phyloP scores from a whole-genome alignment of 2,888 invertebrate species.

The Caprella mutica region DNA sequence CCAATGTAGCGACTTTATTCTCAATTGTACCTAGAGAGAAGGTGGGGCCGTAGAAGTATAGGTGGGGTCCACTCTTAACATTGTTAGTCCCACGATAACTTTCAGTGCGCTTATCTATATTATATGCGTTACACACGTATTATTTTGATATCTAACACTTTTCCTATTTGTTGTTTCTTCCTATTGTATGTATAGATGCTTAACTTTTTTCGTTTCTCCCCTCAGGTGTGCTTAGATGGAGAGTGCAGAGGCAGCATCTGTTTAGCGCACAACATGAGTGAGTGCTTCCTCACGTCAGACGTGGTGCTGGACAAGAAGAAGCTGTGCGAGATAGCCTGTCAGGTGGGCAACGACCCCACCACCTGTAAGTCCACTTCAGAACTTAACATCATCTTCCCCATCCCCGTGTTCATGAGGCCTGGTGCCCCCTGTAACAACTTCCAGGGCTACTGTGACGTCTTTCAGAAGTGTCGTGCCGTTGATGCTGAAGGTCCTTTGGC shows the following conservation, averaged over 20 bases:
- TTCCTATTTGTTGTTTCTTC: background rate
- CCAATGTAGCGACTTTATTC: too few species aligned
- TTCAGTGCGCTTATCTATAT: too few species aligned
- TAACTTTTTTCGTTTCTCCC: background rate
- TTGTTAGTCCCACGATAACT: too few species aligned
- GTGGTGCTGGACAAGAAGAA: constrained; percentile 65
- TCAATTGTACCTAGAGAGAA: too few species aligned
- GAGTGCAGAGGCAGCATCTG: constrained; percentile 94
- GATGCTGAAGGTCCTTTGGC: constrained; percentile 97
- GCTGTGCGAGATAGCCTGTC: constrained; percentile 94
- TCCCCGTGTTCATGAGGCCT: constrained; percentile 44
- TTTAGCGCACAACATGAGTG: constrained; percentile 81
- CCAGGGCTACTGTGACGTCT: constrained; percentile 99
- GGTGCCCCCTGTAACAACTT: constrained; percentile 99
- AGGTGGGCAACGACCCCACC: constrained; percentile 60
- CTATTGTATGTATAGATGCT: background rate
- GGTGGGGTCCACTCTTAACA: too few species aligned
- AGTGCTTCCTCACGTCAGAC: constrained; percentile 82
- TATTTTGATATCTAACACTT: background rate
- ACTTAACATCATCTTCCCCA: constrained; percentile 44
- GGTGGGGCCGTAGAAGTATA: too few species aligned
- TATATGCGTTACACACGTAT: too few species aligned
- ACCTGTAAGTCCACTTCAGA: constrained; percentile 78
- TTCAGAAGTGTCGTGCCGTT: constrained; percentile 93
- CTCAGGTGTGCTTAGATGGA: constrained; percentile 69